phyloP scores from a whole-genome alignment of 2,888 invertebrate species.

The Platerodrilus igneus region DNA sequence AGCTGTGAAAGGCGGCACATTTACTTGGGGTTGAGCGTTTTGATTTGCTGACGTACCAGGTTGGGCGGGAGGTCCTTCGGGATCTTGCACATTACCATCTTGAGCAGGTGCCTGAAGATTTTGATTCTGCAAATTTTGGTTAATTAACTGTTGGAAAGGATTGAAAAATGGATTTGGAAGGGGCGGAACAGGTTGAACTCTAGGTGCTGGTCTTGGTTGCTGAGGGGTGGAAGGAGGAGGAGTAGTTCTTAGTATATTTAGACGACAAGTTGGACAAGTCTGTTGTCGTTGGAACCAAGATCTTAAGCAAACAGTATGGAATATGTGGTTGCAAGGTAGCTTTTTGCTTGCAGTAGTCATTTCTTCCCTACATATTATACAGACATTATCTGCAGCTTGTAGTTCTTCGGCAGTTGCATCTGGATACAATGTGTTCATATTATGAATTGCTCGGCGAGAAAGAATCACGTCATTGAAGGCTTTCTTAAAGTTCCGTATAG shows the following conservation, averaged over 20 bases:
- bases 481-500: slow-evolving; percentile 97
- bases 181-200: slow-evolving; percentile 17
- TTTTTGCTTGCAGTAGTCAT: slow-evolving; percentile 82
- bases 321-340: slow-evolving; percentile 97
- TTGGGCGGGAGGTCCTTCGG: slow-evolving; percentile 18
- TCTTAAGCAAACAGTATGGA: slow-evolving; percentile 94
- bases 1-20: slow-evolving; percentile 50
- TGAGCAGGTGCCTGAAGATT: slow-evolving; percentile 38
- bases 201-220: slow-evolving; percentile 21
- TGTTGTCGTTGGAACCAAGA: slow-evolving; percentile 99
- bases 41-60: slow-evolving; percentile 8
- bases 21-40: slow-evolving; percentile 27
- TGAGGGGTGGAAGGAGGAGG: slow-evolving; percentile 24
- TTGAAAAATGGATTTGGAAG: slow-evolving; percentile 28
- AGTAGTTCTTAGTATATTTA: slow-evolving; percentile 61
- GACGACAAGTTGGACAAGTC: slow-evolving; percentile 97
- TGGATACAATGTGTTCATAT: slow-evolving; percentile 97
- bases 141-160: slow-evolving; percentile 29
- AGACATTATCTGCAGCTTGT: slow-evolving; percentile 91
- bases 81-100: slow-evolving; percentile 25
- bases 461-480: slow-evolving; percentile 95
- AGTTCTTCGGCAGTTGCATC: slow-evolving; percentile 93
- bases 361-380: slow-evolving; percentile 92
- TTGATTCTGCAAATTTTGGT: slow-evolving; percentile 21
- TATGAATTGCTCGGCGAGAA: slow-evolving; percentile 92